A percentile compares a stretch with the other conserved stretches of the same genome.
phyloP scores from a whole-genome alignment of 2,797 vertebrate genomes.

The Enteromius paludinosus region DNA sequence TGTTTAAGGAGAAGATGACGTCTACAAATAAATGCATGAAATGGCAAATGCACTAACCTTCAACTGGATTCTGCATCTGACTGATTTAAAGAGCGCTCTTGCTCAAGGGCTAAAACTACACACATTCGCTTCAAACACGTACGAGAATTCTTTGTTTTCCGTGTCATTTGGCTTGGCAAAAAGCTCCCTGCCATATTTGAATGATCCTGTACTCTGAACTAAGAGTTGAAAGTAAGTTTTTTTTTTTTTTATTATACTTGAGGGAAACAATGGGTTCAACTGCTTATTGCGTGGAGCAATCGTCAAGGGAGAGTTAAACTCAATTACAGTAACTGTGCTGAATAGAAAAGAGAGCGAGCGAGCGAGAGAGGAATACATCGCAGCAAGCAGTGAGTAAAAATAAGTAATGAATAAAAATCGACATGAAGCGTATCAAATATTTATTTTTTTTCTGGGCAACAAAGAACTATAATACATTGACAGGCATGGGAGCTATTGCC shows the following conservation, averaged over 20 bases:
- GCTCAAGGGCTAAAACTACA: conserved; percentile 77
- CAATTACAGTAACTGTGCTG: conserved; percentile 97
- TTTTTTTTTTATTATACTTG: conserved; percentile 88
- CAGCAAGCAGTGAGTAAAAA: conserved; percentile 82
- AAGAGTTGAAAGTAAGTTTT: conserved; percentile 92
- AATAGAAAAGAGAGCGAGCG: conserved; percentile 81
- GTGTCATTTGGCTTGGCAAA: conserved; percentile 91
- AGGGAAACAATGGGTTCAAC: conserved; percentile 98
- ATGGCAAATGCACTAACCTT: conserved; percentile 58
- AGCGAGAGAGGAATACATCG: not conserved
- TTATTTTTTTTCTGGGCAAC: conserved; percentile 99
- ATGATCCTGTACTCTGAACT: conserved; percentile 92
- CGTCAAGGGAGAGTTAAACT: conserved; percentile 98
- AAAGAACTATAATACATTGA: conserved; percentile 99
- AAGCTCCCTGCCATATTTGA: conserved; percentile 86
- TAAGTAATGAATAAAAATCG: conserved; percentile 83
- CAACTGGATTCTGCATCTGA: conserved; percentile 68
- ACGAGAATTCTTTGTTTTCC: conserved; percentile 84
- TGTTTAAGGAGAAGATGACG: conserved; percentile 40
- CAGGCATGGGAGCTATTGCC: conserved; percentile 98
- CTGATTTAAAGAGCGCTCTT: conserved; percentile 70
- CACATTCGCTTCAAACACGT: conserved; percentile 71
- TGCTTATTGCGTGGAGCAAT: conserved; percentile 98
- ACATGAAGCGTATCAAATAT: conserved; percentile 99
- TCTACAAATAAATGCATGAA: conserved; percentile 46